Base-by-base conservation (phyloP, 2,113 vertebrate genomes). In the Dasyurus viverrinus region DNA sequence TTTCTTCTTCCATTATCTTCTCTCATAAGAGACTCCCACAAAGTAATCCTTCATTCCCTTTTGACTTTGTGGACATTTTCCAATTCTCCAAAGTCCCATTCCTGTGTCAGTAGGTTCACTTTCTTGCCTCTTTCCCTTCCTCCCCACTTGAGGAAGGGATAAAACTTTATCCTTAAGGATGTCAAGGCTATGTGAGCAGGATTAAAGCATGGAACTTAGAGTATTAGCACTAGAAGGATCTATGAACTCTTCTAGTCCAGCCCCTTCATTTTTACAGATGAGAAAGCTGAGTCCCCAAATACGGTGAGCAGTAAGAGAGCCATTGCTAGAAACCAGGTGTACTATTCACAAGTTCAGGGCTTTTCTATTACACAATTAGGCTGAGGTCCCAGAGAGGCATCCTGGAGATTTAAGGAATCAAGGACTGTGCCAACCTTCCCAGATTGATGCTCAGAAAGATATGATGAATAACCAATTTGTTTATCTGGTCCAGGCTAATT, bases 381-480 rank as follows among this genome's bases (percentile, higher is more conserved):
- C 27, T 68, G 27, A 36, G 30, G 11, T 68, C 57, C 57, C 57
- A 36, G 57, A 68, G 57, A 36, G 30, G 30, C 57, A 68, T 68
- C 57, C 57, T 68, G 57, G 57, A 68, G 57, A 36, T 14, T 68
- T 68, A 68, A 47, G 50, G 19, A n/a, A 26, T 12, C 36, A 5
- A 47, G 92, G 11, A 14, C 12, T 0, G 89, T 92, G 94, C 97
- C 97, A 95, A 91, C 47, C 89, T 93, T n/a, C 91, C 0, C 10
- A 11, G 93, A 92, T 91, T 14, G 54, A 55, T 68, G 50, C 0
- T 4, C 50, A 2, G 2, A 27, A 2, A 0, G 4, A 5, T 9
- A 89, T 12, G 97, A 97, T 96, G 96, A 94, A 97, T 97, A 97
- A 97, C 30, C 36, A 68, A 68, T 97, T 97, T 25, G 98, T 98